Conservation (phyloP, 2,797 vertebrate species). For the Ibycter americanus region DNA sequence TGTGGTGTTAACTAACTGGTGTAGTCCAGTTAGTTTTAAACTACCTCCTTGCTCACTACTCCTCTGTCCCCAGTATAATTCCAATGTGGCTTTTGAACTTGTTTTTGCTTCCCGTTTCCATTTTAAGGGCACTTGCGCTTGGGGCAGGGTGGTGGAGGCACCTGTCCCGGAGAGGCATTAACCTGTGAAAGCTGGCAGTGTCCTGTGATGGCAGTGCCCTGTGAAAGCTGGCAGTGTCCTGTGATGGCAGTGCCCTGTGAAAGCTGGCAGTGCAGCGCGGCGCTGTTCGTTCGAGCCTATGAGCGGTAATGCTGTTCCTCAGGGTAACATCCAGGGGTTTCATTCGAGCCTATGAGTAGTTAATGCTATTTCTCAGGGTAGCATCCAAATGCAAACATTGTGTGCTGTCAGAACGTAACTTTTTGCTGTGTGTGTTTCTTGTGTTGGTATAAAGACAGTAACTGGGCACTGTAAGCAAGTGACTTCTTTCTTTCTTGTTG, state of each 20-base stretch:
- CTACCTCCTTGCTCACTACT: not conserved
- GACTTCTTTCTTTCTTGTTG: not conserved
- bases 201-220: too few species aligned
- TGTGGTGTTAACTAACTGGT: too few species aligned
- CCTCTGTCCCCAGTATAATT: not conserved
- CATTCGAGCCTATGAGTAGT: not conserved
- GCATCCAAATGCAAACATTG: fast-evolving
- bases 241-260: too few species aligned
- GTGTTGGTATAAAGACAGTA: not conserved
- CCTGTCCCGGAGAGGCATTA: not conserved
- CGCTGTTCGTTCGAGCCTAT: not conserved
- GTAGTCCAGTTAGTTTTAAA: not conserved
- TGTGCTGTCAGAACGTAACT: not conserved
- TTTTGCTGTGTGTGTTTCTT: not conserved
- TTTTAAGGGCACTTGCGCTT: not conserved
- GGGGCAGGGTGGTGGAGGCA: not conserved
- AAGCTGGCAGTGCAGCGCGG: not conserved
- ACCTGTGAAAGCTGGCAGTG: too few species aligned
- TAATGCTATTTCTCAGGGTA: not conserved
- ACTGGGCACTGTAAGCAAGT: not conserved
- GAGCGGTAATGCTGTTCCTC: not conserved
- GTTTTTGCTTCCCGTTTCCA: not conserved
- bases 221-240: not conserved
- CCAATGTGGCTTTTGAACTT: not conserved
- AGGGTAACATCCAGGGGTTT: not conserved